phyloP scores from a whole-genome alignment of 2,113 vertebrate genomes.

The Equus quagga region DNA sequence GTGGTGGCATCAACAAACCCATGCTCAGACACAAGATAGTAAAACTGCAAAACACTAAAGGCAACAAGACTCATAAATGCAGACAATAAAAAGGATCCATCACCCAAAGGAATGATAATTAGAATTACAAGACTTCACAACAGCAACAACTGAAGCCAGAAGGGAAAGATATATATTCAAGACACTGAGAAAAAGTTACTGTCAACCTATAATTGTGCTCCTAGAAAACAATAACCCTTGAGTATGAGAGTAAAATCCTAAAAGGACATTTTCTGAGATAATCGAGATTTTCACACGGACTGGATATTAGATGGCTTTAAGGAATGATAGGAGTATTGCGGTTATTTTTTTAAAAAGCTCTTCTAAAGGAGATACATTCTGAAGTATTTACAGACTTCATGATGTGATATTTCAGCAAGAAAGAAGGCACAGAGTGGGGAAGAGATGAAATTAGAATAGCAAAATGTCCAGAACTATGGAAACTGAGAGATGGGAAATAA shows the following conservation, averaged over 20 bases:
- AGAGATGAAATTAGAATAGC: neutral
- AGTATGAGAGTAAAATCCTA: constrained; percentile 11
- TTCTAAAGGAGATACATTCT: constrained; percentile 5
- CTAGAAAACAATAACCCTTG: constrained; percentile 24
- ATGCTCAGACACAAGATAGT: neutral
- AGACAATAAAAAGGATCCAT: neutral
- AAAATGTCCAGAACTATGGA: neutral
- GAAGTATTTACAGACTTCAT: neutral
- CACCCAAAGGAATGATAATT: neutral
- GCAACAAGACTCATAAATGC: neutral
- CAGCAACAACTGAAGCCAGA: neutral
- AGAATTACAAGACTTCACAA: neutral
- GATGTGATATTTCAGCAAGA: constrained; percentile 7
- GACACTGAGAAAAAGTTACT: constrained; percentile 13
- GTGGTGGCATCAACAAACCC: neutral
- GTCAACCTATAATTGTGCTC: neutral
- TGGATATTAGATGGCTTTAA: neutral
- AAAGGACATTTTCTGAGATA: constrained; percentile 13
- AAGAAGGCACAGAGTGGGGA: neutral
- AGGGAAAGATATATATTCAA: neutral
- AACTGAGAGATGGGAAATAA: neutral
- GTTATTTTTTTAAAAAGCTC: neutral
- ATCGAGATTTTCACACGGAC: neutral
- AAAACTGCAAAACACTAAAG: neutral
- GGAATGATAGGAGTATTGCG: neutral